These are phyloP conservation scores for Caenorhabditis auriculariae DNA, from an alignment of 2,888 invertebrate species.

Conservation along the genomic window DNA sequence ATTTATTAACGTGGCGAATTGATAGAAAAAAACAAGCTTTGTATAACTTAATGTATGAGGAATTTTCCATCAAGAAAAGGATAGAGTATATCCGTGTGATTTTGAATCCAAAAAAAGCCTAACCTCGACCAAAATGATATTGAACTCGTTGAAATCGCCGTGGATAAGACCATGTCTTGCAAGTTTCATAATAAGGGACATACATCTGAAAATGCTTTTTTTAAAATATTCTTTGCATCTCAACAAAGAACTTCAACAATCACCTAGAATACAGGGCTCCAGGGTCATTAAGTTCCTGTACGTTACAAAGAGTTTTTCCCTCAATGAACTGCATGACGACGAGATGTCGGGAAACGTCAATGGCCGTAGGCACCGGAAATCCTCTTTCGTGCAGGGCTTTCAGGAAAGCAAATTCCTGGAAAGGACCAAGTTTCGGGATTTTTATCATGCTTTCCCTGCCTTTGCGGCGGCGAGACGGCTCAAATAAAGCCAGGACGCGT, in stretches of 20 bases:
- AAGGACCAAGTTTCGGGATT: neutral
- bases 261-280: constrained; percentile 78
- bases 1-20: too few relatives aligned
- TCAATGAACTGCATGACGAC: constrained; percentile 91
- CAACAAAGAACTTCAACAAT: neutral
- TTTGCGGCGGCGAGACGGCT: constrained; percentile 83
- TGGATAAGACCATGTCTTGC: constrained; percentile 95
- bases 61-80: neutral
- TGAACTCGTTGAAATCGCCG: constrained; percentile 98
- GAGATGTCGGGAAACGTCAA: constrained; percentile 89
- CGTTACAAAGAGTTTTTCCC: constrained; percentile 65
- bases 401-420: constrained; percentile 80
- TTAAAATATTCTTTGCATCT: neutral
- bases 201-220: constrained; percentile 68
- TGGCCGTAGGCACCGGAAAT: constrained; percentile 91
- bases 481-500: constrained; percentile 89
- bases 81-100: neutral
- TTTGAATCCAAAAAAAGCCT: constrained; percentile 11
- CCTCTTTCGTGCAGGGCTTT: constrained; percentile 80
- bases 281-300: constrained; percentile 45
- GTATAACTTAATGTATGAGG: too few relatives aligned
- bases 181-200: constrained; percentile 85
- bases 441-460: neutral
- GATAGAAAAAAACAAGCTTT: too few relatives aligned
- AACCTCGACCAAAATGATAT: constrained; percentile 75